These are phyloP conservation scores for Sylvilagus floridanus DNA, from an alignment of 2,797 vertebrate species.

Conservation along the genomic window DNA sequence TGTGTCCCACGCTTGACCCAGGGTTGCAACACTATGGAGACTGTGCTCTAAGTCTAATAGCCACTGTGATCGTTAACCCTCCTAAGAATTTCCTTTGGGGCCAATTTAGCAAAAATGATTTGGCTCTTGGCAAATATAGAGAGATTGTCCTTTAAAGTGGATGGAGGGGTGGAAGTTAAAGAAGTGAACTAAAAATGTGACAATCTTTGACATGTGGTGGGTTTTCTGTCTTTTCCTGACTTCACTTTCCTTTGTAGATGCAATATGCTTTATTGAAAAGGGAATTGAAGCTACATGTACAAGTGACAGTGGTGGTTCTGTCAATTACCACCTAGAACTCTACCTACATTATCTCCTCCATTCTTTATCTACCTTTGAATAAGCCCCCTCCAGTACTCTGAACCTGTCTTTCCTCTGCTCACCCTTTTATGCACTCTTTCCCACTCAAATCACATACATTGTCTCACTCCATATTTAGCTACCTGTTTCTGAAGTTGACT, in stretches of 20 bases:
- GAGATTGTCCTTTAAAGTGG: constrained; percentile 34
- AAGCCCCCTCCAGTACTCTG: not conserved
- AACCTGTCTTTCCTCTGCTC: not conserved
- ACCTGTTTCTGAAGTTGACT: not conserved
- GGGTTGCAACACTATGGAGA: not conserved
- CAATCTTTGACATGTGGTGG: not conserved
- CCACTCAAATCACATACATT: too few species aligned
- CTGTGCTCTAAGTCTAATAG: not conserved
- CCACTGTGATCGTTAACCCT: not conserved
- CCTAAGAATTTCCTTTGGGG: not conserved
- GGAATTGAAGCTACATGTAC: not conserved
- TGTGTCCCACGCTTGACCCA: not conserved
- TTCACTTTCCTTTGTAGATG: constrained; percentile 11
- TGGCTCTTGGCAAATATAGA: not conserved
- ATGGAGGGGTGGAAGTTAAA: not conserved
- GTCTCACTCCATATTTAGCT: not conserved
- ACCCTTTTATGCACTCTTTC: not conserved
- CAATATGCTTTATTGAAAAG: not conserved
- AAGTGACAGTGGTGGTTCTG: not conserved
- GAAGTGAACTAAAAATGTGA: not conserved
- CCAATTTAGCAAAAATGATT: constrained; percentile 9
- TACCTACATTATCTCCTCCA: too few species aligned
- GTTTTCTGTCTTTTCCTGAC: constrained; percentile 44
- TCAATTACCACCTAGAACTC: not conserved
- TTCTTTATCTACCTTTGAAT: not conserved